Evolutionary conservation across 2,888 invertebrate genomes (phyloP), one percentile per base, ranked within the genome.

Genomic region (Lutraria lutraria): DNA sequence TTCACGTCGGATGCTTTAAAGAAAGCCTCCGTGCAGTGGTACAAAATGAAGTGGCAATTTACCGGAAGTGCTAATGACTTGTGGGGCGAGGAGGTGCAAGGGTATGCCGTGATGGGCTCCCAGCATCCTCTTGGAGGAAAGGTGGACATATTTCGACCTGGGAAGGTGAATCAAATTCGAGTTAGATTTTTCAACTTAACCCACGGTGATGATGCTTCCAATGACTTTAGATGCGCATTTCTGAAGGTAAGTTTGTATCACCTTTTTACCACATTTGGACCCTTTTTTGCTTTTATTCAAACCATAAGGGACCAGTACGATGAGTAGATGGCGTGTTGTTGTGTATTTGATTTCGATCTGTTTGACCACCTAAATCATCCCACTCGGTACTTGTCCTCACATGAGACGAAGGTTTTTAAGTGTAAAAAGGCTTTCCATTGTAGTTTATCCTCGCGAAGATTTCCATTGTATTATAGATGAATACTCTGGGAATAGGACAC

Each of bases 81-180:
- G 0, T 92, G 92, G 92, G 92, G 92, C 31, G 90, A 92, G 54
- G 92, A 92, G 56, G 86, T 91, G 2, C 92, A 92, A 80, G 92
- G 92, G 12, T 92, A 83, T 53, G 87, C 87, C 19, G 88, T 85
- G 3, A 53, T 88, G 34, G 86, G 63, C 6, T 68, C 84, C 0
- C 56, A 87, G 29, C 89, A 90, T 16, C 92, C 92, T 2, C 89
- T 92, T 6, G 76, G 31, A 25, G 56, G 86, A n/a, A 76, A 83
- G 12, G 19, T 87, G 63, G 83, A 84, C 25, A 12, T 81, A 31
- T 91, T 89, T 56, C 19, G 83, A 29, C 72, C 86, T 31, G 85
- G 80, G 15, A 84, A 86, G n/a, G 87, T 90, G 29, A 88, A 82
- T 31, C 89, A 88, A 31, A 82, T 90, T 63, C 86, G 92, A 31